phyloP scores from a whole-genome alignment of 1,140 invertebrate species.

The Varroa destructor region DNA sequence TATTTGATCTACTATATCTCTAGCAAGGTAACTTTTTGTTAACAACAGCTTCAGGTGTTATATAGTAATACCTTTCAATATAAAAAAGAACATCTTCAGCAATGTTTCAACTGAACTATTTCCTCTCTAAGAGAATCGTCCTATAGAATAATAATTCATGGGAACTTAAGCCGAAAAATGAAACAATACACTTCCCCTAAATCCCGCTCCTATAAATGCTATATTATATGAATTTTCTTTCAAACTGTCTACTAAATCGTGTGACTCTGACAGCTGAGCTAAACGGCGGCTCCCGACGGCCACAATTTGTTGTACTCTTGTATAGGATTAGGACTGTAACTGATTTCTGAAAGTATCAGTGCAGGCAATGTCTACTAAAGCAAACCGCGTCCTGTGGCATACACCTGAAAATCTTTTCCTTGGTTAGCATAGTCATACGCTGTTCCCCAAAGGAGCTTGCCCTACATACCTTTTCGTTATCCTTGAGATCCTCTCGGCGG shows the following conservation, averaged over 20 bases:
- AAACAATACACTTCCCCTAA: no score
- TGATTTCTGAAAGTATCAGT: no score
- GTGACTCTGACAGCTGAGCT: neutral
- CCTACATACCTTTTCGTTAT: conserved; percentile 40
- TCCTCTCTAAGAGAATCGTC: neutral
- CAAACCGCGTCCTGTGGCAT: no score
- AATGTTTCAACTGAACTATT: neutral
- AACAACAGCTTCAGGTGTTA: no score
- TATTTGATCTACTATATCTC: no score
- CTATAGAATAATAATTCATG: conserved; percentile 5
- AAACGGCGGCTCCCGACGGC: neutral
- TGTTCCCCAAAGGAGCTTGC: no score
- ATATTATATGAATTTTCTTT: neutral
- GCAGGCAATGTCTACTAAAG: no score
- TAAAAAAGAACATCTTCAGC: neutral
- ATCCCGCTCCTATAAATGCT: neutral
- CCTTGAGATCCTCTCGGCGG: conserved; percentile 43
- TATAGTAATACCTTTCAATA: neutral
- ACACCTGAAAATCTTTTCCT: no score
- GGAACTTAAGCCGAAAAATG: neutral
- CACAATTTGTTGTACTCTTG: no score
- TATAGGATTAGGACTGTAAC: no score
- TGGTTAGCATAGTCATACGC: no score
- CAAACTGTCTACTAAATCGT: neutral
- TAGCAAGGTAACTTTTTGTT: no score